Conservation (phyloP, 2,113 vertebrate genomes). For the Brachyhypopomus gauderio region DNA sequence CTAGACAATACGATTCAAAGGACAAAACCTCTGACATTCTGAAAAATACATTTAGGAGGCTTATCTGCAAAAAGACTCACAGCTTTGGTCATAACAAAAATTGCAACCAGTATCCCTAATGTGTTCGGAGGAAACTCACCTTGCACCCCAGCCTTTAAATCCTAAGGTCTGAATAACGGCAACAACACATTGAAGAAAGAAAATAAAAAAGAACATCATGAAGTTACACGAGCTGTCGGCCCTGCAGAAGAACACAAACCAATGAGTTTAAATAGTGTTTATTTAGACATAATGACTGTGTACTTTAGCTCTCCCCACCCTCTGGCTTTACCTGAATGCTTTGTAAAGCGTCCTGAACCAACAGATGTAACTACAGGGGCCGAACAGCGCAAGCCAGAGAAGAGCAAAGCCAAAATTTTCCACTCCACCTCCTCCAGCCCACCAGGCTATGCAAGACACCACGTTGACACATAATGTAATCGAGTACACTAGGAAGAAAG, state of each 20-base stretch:
- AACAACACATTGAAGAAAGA: slow-evolving; percentile 86
- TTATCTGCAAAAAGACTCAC: neutral
- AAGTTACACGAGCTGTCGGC: slow-evolving; percentile 98
- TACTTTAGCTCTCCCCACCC: neutral
- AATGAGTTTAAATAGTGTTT: neutral
- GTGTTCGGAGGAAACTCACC: slow-evolving; percentile 76
- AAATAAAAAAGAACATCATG: slow-evolving; percentile 96
- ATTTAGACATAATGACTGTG: neutral
- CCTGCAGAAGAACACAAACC: slow-evolving; percentile 61
- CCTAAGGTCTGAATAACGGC: slow-evolving; percentile 83
- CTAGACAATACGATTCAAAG: neutral
- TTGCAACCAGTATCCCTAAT: slow-evolving; percentile 19
- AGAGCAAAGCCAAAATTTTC: slow-evolving; percentile 87
- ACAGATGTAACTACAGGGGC: slow-evolving; percentile 88
- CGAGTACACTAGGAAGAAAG: slow-evolving; percentile 83
- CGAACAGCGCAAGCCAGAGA: slow-evolving; percentile 90
- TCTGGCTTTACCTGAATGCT: slow-evolving; percentile 84
- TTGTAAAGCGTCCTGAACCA: slow-evolving; percentile 96
- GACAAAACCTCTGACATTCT: neutral
- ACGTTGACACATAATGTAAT: slow-evolving; percentile 82
- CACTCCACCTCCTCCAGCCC: slow-evolving; percentile 80
- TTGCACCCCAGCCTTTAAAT: slow-evolving; percentile 85
- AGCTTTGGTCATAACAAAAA: neutral
- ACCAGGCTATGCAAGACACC: slow-evolving; percentile 90
- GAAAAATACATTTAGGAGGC: neutral